Evolutionary conservation across 2,113 vertebrate species (phyloP), one percentile per base, ranked within the genome.

Genomic region (Ramphastos sulfuratus): DNA sequence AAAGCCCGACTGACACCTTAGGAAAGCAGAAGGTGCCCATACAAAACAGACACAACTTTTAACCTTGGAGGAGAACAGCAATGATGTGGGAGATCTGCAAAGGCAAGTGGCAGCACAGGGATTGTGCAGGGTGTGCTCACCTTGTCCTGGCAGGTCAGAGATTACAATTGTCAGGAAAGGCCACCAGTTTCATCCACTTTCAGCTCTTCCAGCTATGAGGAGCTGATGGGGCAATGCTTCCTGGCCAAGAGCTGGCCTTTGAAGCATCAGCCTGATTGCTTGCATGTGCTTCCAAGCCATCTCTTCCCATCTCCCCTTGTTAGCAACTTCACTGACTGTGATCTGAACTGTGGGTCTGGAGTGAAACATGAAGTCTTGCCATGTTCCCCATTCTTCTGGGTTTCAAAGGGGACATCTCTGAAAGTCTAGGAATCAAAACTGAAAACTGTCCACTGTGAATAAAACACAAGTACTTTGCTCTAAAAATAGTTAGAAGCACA

Each of bases 401-500:
- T 90, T 81, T 83, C 59, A 72, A 31, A 75, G 42, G 74, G 37
- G 37, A 61, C 60, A 60, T 4, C 14, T 72, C 66, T 87, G 87
- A 37, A 50, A 50, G 31, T 50, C 44, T 82, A 66, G 59, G 17
- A 87, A 20, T 82, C 63, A 33, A 35, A 44, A 35, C 66, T 50
- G 78, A 69, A 72, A 93, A 79, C 25, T 50, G 71, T 39, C 39
- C 59, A 54, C 66, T 82, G 77, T 23, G 74, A 54, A 30, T 35
- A 59, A 59, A 80, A 69, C 25, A 52, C 3, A 3, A 74, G 28
- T 55, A 20, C 48, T 91, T 93, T 11, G 0, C 60, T 42, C 69
- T 84, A 15, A 63, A 88, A 85, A 83, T 12, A 79, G 39, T 27
- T 17, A 73, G 42, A 1, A 0, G 61, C 0, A 0, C 25, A 21